These are phyloP conservation scores for Cacoxenus indagator DNA, from an alignment of 2,888 invertebrate genomes.

Conservation along the genomic window DNA sequence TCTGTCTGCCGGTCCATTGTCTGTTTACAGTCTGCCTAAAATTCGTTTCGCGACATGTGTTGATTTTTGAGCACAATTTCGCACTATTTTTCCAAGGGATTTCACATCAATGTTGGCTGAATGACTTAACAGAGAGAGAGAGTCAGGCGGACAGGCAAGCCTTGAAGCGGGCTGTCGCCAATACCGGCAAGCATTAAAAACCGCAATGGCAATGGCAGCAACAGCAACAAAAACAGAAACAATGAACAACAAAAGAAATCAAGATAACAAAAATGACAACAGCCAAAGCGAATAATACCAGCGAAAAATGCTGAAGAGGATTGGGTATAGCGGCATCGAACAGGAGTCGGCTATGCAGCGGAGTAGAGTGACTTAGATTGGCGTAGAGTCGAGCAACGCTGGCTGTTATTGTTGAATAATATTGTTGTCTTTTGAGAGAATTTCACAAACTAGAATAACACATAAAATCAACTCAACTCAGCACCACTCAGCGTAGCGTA, in stretches of 20 bases:
- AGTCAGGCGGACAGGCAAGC: background rate
- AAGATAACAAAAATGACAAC: background rate
- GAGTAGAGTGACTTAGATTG: background rate
- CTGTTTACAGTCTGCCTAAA: background rate
- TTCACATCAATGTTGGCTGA: background rate
- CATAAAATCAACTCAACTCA: background rate
- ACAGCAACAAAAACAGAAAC: conserved; percentile 4
- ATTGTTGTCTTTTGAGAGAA: conserved; percentile 11
- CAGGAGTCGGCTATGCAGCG: background rate
- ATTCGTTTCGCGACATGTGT: conserved; percentile 17
- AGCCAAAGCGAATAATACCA: background rate
- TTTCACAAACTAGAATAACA: conserved; percentile 1
- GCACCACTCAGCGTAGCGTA: background rate
- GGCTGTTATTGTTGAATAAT: conserved; percentile 14
- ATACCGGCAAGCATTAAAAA: background rate
- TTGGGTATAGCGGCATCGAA: no score
- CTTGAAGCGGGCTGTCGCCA: background rate
- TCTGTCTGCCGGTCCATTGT: background rate
- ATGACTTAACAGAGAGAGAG: background rate
- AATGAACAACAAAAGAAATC: background rate
- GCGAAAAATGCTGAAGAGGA: background rate
- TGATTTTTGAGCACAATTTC: conserved; percentile 18
- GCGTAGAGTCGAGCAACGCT: background rate
- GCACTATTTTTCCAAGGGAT: conserved; percentile 7
- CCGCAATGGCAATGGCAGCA: background rate